Conservation (phyloP, 2,797 vertebrate genomes). For the Huso huso region DNA sequence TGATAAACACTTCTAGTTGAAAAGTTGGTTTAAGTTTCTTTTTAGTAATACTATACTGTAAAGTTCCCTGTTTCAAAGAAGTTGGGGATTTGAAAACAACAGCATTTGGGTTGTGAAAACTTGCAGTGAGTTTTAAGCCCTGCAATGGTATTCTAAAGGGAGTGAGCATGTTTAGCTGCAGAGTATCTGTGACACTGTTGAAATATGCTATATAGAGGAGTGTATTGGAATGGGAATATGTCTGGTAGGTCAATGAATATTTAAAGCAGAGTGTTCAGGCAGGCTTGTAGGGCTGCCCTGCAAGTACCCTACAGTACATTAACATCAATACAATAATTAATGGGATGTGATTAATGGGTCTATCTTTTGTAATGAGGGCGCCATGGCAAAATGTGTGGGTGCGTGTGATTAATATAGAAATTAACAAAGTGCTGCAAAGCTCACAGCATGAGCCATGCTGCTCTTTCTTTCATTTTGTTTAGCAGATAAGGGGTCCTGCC, state of each 20-base stretch:
- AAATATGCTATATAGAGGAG: too few relatives aligned
- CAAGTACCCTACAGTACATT: constrained; percentile 11
- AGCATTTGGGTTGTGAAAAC: too few relatives aligned
- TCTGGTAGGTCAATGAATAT: constrained; percentile 34
- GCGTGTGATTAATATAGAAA: background rate
- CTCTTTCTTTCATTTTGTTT: constrained; percentile 1
- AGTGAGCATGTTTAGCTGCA: constrained; percentile 32
- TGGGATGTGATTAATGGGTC: constrained; percentile 30
- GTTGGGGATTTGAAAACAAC: too few relatives aligned
- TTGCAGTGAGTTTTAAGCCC: too few relatives aligned
- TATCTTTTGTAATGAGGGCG: constrained; percentile 16
- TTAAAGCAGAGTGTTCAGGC: constrained; percentile 11
- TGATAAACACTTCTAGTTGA: too few relatives aligned
- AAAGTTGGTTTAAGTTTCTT: too few relatives aligned
- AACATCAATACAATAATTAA: constrained; percentile 18
- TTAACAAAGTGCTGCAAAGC: background rate
- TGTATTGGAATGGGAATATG: too few relatives aligned
- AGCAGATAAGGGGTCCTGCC: constrained; percentile 3
- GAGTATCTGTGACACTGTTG: too few relatives aligned
- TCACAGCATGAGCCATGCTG: background rate
- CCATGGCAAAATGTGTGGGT: constrained; percentile 5
- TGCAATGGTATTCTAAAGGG: constrained; percentile 45
- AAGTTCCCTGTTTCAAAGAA: too few relatives aligned
- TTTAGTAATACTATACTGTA: too few relatives aligned
- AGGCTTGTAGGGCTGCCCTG: constrained; percentile 24